Evolutionary conservation across 1,140 invertebrate species (phyloP), one percentile per base, ranked within the genome.

Genomic region (Sarcophaga bullata): DNA sequence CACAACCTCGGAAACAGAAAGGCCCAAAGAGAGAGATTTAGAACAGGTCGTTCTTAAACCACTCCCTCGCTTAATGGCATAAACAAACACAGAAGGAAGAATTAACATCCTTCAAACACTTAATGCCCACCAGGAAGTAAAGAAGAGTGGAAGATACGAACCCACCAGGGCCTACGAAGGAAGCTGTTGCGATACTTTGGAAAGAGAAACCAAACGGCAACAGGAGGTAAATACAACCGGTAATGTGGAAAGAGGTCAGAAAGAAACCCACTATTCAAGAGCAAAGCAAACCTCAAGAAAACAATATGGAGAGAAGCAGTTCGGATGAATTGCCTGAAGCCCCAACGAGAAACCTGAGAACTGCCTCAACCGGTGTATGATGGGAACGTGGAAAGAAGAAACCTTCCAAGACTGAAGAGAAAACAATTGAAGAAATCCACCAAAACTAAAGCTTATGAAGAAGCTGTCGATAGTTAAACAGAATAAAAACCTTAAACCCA

Each of bases 191-290:
- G 87, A 87, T 73, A 85, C 86, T 47, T 47, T 88, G 68, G 25
- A 80, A 9, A 86, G 86, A 84, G 19, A 81, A 62, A 83, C 85
- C 19, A 19, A 48, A 49, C 19, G 58, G 0, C 25, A 83, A 0
- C 11, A 48, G 37, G 62, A 81, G 58, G 25, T 83, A 68, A 19
- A 52, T 86, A 19, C 84, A 88, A 62, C 88, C 88, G 1, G 85
- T 87, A 5, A 50, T 89, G 80, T 89, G 88, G 87, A 89, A n/a
- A 86, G 88, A 3, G 88, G 88, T 17, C 88, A 87, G 84, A 78
- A 89, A 90, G 82, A 90, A 90, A 81, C 85, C 86, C n/a, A 68
- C 62, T 0, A 82, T 85, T 6, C 81, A 86, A 37, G 83, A 85
- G 54, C 25, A 11, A 50, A 85, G 8, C 72, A 3, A 48, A 58